phyloP scores from a whole-genome alignment of 2,113 vertebrate genomes.

The Lutjanus erythropterus region DNA sequence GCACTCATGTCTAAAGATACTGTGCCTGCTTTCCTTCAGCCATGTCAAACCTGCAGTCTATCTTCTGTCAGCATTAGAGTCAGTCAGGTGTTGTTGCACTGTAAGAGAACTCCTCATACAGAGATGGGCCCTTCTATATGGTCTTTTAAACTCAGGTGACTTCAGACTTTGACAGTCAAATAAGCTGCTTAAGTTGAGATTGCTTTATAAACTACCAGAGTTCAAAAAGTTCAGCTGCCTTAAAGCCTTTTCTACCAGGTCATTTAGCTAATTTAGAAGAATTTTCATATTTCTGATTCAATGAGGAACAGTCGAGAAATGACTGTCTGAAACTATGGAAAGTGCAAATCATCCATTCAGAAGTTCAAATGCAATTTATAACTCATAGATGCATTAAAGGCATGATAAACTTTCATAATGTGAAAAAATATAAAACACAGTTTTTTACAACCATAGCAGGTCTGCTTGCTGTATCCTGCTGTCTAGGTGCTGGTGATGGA shows the following conservation, averaged over 20 bases:
- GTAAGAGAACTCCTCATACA: not conserved
- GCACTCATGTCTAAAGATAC: constrained; percentile 1
- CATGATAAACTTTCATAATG: not conserved
- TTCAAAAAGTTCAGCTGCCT: not conserved
- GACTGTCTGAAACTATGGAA: too few species aligned
- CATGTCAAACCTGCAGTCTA: not conserved
- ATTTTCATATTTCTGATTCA: not conserved
- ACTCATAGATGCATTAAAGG: not conserved
- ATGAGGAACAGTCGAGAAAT: not conserved
- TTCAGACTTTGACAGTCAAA: not conserved
- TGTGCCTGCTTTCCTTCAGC: constrained; percentile 4
- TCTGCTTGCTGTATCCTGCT: too few species aligned
- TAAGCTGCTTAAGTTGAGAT: not conserved
- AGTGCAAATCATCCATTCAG: not conserved
- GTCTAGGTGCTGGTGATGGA: too few species aligned
- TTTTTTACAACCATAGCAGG: not conserved
- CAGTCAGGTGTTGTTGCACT: not conserved
- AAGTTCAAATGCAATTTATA: not conserved
- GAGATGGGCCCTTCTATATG: not conserved
- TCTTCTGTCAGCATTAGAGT: not conserved
- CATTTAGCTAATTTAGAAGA: not conserved
- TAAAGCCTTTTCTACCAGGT: not conserved
- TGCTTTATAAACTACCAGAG: not conserved
- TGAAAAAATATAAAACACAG: not conserved
- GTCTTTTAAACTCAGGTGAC: not conserved